A percentile compares a stretch with the other conserved stretches of the same genome.
Conservation (phyloP, 2,888 invertebrate genomes). For the Drosophila nr. medialis region DNA sequence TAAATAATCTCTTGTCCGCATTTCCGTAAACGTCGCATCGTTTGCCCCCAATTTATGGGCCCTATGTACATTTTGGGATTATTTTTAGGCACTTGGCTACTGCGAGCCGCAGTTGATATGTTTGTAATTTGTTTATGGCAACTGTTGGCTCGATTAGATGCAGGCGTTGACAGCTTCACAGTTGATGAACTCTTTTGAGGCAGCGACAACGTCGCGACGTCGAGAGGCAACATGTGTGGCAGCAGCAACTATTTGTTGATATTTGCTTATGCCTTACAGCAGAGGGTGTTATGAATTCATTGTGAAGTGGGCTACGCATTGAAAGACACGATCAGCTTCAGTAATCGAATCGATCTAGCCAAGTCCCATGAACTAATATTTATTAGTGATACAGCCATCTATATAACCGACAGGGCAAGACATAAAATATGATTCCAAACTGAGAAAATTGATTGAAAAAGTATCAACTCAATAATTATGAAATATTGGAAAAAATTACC, state of each 20-base stretch:
- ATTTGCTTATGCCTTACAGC: not conserved
- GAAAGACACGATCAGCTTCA: not conserved
- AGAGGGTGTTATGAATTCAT: not conserved
- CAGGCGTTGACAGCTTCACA: conserved; percentile 70
- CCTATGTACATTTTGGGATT: conserved; percentile 31
- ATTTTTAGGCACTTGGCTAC: conserved; percentile 51
- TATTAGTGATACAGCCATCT: accelerated
- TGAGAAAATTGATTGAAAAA: not conserved
- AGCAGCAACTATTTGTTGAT: conserved; percentile 16
- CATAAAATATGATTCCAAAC: not conserved
- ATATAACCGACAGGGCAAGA: not conserved
- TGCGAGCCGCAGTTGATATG: conserved; percentile 44
- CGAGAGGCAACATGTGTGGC: conserved; percentile 59
- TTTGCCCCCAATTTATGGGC: conserved; percentile 38
- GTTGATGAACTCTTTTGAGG: conserved; percentile 72
- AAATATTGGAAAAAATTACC: not conserved
- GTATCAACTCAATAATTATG: not conserved
- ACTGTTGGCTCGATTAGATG: conserved; percentile 72
- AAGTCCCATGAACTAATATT: not conserved
- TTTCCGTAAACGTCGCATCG: conserved; percentile 45
- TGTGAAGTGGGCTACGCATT: not conserved
- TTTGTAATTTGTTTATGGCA: conserved; percentile 76
- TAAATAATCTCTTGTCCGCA: conserved; percentile 48
- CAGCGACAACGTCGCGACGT: conserved; percentile 30
- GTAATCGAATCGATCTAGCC: not conserved